These are phyloP conservation scores for Cettia cetti DNA, from an alignment of 2,113 vertebrate species.

Conservation along the genomic window DNA sequence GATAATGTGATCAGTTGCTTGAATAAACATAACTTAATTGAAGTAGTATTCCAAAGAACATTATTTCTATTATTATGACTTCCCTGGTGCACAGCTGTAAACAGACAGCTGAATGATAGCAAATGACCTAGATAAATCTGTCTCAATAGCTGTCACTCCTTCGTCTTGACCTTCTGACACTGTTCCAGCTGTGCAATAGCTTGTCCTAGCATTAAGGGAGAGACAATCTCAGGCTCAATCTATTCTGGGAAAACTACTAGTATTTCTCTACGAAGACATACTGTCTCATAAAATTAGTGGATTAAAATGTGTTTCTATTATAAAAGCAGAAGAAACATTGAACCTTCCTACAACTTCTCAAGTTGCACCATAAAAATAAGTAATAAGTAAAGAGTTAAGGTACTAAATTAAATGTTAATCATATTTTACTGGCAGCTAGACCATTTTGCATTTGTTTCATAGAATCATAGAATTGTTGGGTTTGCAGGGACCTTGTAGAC, in stretches of 20 bases:
- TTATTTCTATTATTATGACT: not conserved
- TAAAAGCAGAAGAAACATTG: not conserved
- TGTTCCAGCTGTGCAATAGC: conserved; percentile 37
- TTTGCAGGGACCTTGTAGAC: not conserved
- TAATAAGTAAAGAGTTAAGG: not conserved
- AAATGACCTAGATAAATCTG: conserved; percentile 19
- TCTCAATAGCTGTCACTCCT: not conserved
- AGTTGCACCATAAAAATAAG: not conserved
- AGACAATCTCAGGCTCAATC: not conserved
- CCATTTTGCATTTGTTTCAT: not conserved
- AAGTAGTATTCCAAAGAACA: not conserved
- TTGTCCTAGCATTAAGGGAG: not conserved
- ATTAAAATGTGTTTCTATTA: not conserved
- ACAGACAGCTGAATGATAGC: not conserved
- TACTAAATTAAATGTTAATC: not conserved
- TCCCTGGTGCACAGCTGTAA: not conserved
- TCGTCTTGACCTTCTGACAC: conserved; percentile 16
- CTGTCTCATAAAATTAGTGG: not conserved
- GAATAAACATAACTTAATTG: conserved; percentile 11
- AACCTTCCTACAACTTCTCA: not conserved
- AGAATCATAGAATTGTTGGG: not conserved
- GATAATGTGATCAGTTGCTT: not conserved
- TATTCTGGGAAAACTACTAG: not conserved
- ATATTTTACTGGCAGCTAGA: not conserved
- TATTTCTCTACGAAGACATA: not conserved